Conservation (phyloP, 2,888 invertebrate species). For the Catocala nupta region DNA sequence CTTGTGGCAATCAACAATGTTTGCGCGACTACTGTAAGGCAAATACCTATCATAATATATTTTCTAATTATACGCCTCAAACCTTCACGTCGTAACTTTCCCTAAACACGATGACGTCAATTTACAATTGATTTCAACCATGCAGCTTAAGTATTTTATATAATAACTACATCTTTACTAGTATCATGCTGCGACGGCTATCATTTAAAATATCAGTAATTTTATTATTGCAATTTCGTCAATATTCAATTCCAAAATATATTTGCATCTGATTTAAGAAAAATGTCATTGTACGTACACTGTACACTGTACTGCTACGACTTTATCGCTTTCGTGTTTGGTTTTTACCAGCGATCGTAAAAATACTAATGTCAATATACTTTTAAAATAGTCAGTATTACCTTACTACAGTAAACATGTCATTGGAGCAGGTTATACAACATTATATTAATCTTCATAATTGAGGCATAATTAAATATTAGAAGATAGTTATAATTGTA, state of each 20-base stretch:
- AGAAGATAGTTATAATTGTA: no score
- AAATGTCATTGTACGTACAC: not conserved
- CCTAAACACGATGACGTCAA: no score
- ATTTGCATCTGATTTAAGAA: not conserved
- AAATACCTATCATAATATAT: not conserved
- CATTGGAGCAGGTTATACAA: no score
- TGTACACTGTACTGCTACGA: not conserved
- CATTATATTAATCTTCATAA: no score
- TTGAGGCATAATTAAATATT: no score
- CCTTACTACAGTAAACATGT: no score
- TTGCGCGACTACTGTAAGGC: slow-evolving; percentile 29
- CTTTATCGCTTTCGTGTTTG: not conserved
- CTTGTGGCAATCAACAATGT: slow-evolving; percentile 10
- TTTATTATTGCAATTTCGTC: not conserved
- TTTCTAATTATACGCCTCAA: no score
- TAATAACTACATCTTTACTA: not conserved
- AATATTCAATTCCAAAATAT: slow-evolving; percentile 7
- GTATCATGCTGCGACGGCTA: not conserved
- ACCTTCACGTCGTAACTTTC: no score
- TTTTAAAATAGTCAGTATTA: no score
- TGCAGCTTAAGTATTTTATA: not conserved
- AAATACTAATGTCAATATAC: no score
- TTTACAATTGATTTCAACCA: no score
- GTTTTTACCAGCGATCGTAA: no score
- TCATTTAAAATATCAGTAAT: not conserved